Evolutionary conservation across 2,113 vertebrate species (phyloP).

Genomic region (Shinisaurus crocodilurus): DNA sequence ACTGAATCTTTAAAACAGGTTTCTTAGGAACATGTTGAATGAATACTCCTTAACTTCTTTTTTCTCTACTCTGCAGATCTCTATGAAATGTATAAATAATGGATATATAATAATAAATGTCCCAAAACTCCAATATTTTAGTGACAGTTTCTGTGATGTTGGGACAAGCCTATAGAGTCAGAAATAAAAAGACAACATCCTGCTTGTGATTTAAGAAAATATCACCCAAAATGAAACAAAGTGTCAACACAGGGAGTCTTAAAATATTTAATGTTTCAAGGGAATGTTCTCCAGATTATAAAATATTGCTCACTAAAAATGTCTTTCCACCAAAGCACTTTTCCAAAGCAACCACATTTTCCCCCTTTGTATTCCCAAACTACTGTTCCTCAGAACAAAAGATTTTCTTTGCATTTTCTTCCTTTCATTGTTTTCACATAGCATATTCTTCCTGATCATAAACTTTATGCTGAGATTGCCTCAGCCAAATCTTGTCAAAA

Average conservation of each 20-base stretch:
- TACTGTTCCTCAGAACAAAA: slow-evolving; percentile 56
- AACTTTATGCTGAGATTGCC: slow-evolving; percentile 3
- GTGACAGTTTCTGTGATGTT: slow-evolving; percentile 3
- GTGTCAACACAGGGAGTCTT: slow-evolving; percentile 51
- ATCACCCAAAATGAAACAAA: slow-evolving; percentile 26
- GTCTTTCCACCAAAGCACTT: slow-evolving; percentile 64
- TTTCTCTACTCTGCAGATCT: background rate
- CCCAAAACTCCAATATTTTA: background rate
- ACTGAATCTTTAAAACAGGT: background rate
- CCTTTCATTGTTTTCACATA: slow-evolving; percentile 49
- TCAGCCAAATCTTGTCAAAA: background rate
- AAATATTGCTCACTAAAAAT: slow-evolving; percentile 63
- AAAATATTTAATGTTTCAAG: slow-evolving; percentile 69
- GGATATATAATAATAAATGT: slow-evolving; percentile 27
- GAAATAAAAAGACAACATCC: slow-evolving; percentile 57
- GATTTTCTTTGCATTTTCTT: slow-evolving; percentile 50
- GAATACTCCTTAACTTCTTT: background rate
- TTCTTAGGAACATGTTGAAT: background rate
- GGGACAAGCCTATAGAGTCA: background rate
- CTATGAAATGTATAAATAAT: slow-evolving; percentile 12
- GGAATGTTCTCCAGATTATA: slow-evolving; percentile 58
- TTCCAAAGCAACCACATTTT: slow-evolving; percentile 65
- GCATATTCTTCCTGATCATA: slow-evolving; percentile 24
- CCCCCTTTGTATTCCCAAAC: slow-evolving; percentile 65
- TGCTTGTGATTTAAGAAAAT: slow-evolving; percentile 55